phyloP scores from a whole-genome alignment of 2,797 vertebrate species.

The Myoxocephalus aenaeus region DNA sequence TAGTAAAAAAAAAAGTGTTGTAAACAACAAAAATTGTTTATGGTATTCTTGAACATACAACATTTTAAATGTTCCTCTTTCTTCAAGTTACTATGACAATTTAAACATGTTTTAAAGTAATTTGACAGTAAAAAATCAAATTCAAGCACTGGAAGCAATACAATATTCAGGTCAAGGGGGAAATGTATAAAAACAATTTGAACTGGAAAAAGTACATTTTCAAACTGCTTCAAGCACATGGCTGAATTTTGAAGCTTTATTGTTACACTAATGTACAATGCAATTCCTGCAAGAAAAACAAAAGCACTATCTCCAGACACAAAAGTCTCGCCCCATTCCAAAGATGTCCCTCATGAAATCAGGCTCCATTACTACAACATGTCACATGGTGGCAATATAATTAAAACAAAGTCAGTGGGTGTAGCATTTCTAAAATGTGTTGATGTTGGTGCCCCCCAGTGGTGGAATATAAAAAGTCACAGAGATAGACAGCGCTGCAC shows the following conservation, averaged over 20 bases:
- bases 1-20: too few species aligned
- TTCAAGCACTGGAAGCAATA: too few species aligned
- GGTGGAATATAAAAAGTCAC: background rate
- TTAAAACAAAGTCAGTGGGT: background rate
- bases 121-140: too few species aligned
- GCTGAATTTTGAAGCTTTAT: background rate
- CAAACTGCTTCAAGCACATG: background rate
- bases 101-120: too few species aligned
- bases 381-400: background rate
- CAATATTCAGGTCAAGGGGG: too few species aligned
- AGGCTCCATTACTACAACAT: background rate
- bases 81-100: too few species aligned
- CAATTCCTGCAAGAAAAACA: background rate
- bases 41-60: too few species aligned
- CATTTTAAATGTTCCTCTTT: too few species aligned
- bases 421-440: background rate
- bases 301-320: background rate
- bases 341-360: background rate
- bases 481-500: too few species aligned
- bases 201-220: too few species aligned
- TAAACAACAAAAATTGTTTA: too few species aligned
- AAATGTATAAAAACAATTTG: too few species aligned
- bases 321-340: background rate
- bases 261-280: background rate
- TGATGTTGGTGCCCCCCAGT: conserved; percentile 10